Evolutionary conservation across 2,888 invertebrate genomes (phyloP), one percentile per base, ranked within the genome.

Genomic region (Malacosoma neustria): DNA sequence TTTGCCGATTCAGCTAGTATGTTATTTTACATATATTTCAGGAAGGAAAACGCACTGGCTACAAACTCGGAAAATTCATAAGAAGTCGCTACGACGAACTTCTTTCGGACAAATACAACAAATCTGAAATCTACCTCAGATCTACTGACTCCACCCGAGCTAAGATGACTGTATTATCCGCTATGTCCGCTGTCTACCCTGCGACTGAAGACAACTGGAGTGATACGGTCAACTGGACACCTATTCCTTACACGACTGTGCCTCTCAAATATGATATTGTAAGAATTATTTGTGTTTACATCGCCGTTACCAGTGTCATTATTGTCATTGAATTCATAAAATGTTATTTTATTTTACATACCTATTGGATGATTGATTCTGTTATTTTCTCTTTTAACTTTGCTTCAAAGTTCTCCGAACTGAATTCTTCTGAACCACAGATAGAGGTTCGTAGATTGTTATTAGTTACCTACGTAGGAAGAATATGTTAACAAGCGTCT

Each of bases 131-230:
- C 32, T 68, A 62, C 49, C 55, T 73, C 31, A 54, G 70, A 0
- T 63, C 70, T 3, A 69, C 72, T 1, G 72, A 72, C 46, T 62
- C 62, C 13, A 64, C 63, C 0, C 56, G 72, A 2, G 33, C 67
- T 1, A 70, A 72, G 50, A 69, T 69, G 71, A 63, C 72, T 0
- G 48, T 58, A 1, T 51, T 73, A 1, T 11, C 57, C 0, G 63
- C 64, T 0, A 49, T 72, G 59, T 55, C 68, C 0, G 71, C 61
- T 0, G 48, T 66, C 6, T 73, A 55, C 48, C 62, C 61, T 1
- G 45, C 56, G 0, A 14, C 29, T 0, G 15, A 36, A 1, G 45
- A 51, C 6, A 46, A 47, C 14, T 71, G 69, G 70, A 65, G 57
- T 33, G 30, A 44, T 0, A 34, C 51, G 0, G 37, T 71, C 5